A percentile compares a stretch with the other conserved stretches of the same genome.
Evolutionary conservation across 1,140 invertebrate genomes (phyloP).

Genomic region (Acromyrmex heyeri): DNA sequence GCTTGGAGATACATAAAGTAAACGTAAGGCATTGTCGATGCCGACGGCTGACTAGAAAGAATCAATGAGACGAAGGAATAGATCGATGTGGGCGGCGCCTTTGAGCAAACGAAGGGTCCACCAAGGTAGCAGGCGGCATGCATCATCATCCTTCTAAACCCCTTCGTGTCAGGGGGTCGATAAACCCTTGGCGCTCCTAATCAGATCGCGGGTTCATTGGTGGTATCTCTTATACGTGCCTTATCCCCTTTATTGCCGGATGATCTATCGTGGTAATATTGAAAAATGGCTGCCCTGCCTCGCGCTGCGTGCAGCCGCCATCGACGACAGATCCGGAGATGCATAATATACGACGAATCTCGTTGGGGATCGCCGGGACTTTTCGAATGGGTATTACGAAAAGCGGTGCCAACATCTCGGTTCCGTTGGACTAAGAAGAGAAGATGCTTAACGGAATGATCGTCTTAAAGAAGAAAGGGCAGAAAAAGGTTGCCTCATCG

Average conservation of each 20-base stretch:
- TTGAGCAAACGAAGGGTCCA: constrained; percentile 62
- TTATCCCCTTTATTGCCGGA: constrained; percentile 76
- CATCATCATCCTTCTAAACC: constrained; percentile 64
- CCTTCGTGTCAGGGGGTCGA: constrained; percentile 64
- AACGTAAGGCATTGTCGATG: background rate
- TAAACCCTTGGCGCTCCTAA: constrained; percentile 71
- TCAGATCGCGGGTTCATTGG: constrained; percentile 69
- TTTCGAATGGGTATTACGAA: constrained; percentile 69
- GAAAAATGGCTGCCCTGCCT: constrained; percentile 71
- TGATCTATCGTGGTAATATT: constrained; percentile 79
- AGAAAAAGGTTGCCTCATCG: constrained; percentile 19
- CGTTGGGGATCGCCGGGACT: constrained; percentile 58
- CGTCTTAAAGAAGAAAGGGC: constrained; percentile 12
- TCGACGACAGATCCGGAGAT: constrained; percentile 75
- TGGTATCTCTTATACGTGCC: constrained; percentile 58
- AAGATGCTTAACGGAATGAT: constrained; percentile 1
- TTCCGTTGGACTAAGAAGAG: constrained; percentile 1
- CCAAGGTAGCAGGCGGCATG: constrained; percentile 65
- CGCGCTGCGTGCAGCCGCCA: constrained; percentile 47
- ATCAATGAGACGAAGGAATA: constrained; percentile 70
- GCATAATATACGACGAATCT: constrained; percentile 70
- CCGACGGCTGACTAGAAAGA: constrained; percentile 27
- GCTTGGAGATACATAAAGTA: background rate
- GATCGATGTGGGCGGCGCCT: constrained; percentile 73
- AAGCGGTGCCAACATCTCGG: constrained; percentile 35